Percentiles rank a stretch among this genome's conserved stretches.
phyloP scores from a whole-genome alignment of 2,797 vertebrate species.

The Micropoecilia bifurca region DNA sequence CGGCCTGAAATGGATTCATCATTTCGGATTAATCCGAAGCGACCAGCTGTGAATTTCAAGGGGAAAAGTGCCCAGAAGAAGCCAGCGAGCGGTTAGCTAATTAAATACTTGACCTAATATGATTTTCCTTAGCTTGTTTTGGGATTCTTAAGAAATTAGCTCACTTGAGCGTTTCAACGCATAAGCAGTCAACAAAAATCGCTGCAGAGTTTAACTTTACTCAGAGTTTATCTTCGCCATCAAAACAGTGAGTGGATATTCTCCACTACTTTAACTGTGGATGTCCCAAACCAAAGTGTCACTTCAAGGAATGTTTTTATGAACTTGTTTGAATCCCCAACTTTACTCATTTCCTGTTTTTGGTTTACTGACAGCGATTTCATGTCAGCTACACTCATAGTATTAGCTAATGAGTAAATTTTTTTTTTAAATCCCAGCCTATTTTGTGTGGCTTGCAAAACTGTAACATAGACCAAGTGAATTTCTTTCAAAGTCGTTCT shows the following conservation, averaged over 20 bases:
- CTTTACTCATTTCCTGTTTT: background rate
- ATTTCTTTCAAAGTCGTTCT: background rate
- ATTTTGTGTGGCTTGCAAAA: background rate
- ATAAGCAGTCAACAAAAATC: constrained; percentile 11
- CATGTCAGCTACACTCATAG: background rate
- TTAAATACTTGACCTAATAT: constrained; percentile 77
- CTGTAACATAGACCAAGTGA: background rate
- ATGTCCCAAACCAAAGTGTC: background rate
- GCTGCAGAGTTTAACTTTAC: background rate
- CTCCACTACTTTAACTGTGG: background rate
- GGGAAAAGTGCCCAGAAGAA: constrained; percentile 52
- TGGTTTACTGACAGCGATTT: background rate
- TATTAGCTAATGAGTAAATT: background rate
- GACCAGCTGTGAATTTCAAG: constrained; percentile 72
- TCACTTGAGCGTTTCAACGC: constrained; percentile 46
- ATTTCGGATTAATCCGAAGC: constrained; percentile 66
- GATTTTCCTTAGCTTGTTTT: constrained; percentile 46
- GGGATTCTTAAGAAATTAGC: constrained; percentile 39
- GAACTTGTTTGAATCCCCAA: background rate
- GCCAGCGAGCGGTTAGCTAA: constrained; percentile 57
- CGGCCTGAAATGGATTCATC: constrained; percentile 69
- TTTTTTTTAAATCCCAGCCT: background rate
- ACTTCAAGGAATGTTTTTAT: background rate
- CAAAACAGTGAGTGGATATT: background rate
- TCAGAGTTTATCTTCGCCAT: background rate